Conservation (phyloP, 2,797 vertebrate genomes). For the Decapterus maruadsi region DNA sequence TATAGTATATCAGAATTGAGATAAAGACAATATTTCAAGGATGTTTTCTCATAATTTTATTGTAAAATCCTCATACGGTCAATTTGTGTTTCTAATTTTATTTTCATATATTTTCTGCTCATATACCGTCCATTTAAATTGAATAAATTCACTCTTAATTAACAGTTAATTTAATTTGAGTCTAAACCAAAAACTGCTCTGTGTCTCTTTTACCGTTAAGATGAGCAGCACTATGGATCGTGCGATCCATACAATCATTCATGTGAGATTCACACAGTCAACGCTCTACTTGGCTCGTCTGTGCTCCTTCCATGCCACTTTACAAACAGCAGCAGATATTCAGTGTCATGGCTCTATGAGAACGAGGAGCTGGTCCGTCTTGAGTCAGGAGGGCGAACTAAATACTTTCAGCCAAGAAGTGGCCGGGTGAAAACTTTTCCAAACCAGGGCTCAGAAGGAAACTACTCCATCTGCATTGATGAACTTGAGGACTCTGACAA, state of each 20-base stretch:
- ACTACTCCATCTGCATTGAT: conserved; percentile 72
- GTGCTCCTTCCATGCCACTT: conserved; percentile 66
- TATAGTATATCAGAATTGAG: no score
- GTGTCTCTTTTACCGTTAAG: conserved; percentile 10
- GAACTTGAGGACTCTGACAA: conserved; percentile 58
- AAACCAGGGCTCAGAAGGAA: conserved; percentile 42
- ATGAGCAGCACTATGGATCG: neutral
- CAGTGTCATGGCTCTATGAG: conserved; percentile 55
- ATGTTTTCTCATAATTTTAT: no score
- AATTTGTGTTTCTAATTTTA: no score
- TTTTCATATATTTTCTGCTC: neutral
- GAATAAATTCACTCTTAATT: no score
- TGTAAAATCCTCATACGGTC: no score
- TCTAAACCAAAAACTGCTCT: neutral
- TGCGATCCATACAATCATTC: neutral
- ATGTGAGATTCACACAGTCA: conserved; percentile 8
- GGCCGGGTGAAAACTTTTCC: conserved; percentile 71
- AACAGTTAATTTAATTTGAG: no score
- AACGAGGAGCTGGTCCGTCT: conserved; percentile 30
- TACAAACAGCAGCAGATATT: fast-evolving
- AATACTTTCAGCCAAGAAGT: conserved; percentile 41
- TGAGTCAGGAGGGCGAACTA: neutral
- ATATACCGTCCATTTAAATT: no score
- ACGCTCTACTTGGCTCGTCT: conserved; percentile 27
- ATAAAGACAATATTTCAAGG: no score